Conservation (phyloP, 2,888 invertebrate genomes). For the Parnassius smintheus region DNA sequence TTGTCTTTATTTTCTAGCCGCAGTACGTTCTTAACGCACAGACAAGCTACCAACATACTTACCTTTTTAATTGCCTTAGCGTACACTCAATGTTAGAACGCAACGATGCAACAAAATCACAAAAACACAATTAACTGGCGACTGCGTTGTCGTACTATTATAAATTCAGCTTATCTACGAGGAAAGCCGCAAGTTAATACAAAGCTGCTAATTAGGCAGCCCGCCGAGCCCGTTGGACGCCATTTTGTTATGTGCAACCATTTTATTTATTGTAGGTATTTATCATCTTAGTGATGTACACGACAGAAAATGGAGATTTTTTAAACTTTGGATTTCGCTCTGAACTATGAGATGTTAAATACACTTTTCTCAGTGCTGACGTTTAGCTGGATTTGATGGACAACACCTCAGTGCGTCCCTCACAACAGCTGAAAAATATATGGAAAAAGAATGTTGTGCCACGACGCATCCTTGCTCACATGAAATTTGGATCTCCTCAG, state of each 20-base stretch:
- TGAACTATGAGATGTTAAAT: too few relatives aligned
- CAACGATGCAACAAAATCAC: constrained; percentile 25
- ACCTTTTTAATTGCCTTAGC: neutral
- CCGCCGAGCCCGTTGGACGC: constrained; percentile 20
- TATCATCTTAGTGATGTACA: constrained; percentile 22
- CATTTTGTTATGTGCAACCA: constrained; percentile 18
- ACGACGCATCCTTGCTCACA: too few relatives aligned
- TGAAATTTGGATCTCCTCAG: too few relatives aligned
- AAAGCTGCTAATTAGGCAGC: constrained; percentile 52
- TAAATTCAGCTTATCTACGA: constrained; percentile 67
- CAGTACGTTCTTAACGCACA: neutral
- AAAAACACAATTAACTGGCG: constrained; percentile 26
- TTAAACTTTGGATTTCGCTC: too few relatives aligned
- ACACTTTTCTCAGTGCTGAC: too few relatives aligned
- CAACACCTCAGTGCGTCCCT: too few relatives aligned
- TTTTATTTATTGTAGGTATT: constrained; percentile 16
- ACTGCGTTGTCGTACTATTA: constrained; percentile 33
- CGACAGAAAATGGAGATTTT: neutral
- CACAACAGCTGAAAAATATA: too few relatives aligned
- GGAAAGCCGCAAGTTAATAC: constrained; percentile 66
- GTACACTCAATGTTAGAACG: neutral
- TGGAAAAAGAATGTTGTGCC: too few relatives aligned
- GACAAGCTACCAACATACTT: constrained; percentile 1
- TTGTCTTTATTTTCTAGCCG: neutral
- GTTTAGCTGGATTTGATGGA: too few relatives aligned